phyloP scores from a whole-genome alignment of 2,113 vertebrate genomes.

The Rafetus swinhoei region DNA sequence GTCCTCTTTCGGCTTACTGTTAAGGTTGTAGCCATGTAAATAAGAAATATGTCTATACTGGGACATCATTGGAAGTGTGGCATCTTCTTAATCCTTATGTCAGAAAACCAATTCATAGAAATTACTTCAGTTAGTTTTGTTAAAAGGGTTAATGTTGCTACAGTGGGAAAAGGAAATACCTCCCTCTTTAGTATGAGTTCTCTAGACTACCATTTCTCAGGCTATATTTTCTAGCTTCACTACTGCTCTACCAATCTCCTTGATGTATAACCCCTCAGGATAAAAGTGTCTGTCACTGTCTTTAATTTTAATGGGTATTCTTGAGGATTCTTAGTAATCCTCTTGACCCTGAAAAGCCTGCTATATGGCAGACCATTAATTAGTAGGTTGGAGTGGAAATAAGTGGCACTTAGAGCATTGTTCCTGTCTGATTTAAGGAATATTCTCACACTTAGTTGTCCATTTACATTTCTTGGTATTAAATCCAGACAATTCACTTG shows the following conservation, averaged over 20 bases:
- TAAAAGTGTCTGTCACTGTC: constrained; percentile 29
- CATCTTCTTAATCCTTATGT: background rate
- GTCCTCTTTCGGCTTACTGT: background rate
- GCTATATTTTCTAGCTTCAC: background rate
- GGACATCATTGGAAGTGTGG: background rate
- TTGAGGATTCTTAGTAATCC: constrained; percentile 45
- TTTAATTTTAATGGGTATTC: constrained; percentile 47
- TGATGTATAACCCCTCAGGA: background rate
- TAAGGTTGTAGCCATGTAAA: constrained; percentile 27
- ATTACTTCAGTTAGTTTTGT: background rate
- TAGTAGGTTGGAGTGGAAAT: constrained; percentile 49
- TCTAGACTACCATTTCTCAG: background rate
- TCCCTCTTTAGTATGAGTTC: background rate
- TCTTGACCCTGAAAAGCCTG: constrained; percentile 49
- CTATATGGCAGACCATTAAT: constrained; percentile 57
- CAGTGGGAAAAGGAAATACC: background rate
- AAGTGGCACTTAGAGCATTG: constrained; percentile 9
- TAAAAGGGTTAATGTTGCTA: background rate
- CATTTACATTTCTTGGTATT: constrained; percentile 35
- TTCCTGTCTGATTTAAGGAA: constrained; percentile 51
- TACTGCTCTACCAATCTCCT: background rate
- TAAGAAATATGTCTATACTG: background rate
- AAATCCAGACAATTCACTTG: constrained; percentile 18
- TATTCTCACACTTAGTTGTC: background rate
- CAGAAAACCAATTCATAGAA: background rate